A percentile compares a stretch with the other conserved stretches of the same genome.
These are phyloP conservation scores for Barypeithes pellucidus DNA, from an alignment of 2,888 invertebrate species.

Conservation along the genomic window DNA sequence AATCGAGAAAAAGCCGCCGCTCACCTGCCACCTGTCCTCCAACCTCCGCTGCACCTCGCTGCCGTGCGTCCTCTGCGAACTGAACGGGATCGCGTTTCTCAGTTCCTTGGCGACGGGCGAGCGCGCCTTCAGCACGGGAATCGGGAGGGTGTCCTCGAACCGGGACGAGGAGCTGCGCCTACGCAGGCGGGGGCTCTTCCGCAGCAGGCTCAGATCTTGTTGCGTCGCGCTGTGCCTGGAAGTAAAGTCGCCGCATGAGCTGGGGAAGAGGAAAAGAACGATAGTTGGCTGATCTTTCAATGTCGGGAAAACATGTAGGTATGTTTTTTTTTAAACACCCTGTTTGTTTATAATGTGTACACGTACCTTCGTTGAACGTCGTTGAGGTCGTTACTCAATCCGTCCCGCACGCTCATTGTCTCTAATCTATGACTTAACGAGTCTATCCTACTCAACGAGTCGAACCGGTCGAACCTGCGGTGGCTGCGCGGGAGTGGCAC, in stretches of 20 bases:
- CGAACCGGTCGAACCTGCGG: slow-evolving; percentile 66
- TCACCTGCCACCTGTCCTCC: slow-evolving; percentile 73
- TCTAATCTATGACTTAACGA: slow-evolving; percentile 72
- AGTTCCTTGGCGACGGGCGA: slow-evolving; percentile 70
- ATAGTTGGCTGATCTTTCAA: too few relatives aligned
- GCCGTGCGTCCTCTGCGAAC: slow-evolving; percentile 59
- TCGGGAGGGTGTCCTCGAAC: slow-evolving; percentile 74
- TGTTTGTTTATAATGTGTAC: too few relatives aligned
- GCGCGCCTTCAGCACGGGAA: slow-evolving; percentile 76
- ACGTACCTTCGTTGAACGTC: slow-evolving; percentile 65
- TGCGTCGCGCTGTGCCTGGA: slow-evolving; percentile 73
- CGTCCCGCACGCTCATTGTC: slow-evolving; percentile 72
- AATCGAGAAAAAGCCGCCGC: slow-evolving; percentile 46
- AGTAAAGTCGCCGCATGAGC: neutral
- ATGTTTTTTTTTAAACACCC: too few relatives aligned
- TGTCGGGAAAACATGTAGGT: too few relatives aligned
- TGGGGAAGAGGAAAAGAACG: neutral
- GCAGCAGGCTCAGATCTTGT: slow-evolving; percentile 72
- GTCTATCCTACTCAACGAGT: slow-evolving; percentile 72
- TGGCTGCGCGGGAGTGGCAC: slow-evolving; percentile 46
- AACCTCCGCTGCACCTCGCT: slow-evolving; percentile 66
- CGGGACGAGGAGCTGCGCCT: slow-evolving; percentile 72
- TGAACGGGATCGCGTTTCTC: slow-evolving; percentile 68
- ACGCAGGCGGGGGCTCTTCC: slow-evolving; percentile 72
- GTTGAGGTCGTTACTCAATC: slow-evolving; percentile 60